Evolutionary conservation across 2,113 vertebrate species (phyloP).

Genomic region (Takifugu bimaculatus): DNA sequence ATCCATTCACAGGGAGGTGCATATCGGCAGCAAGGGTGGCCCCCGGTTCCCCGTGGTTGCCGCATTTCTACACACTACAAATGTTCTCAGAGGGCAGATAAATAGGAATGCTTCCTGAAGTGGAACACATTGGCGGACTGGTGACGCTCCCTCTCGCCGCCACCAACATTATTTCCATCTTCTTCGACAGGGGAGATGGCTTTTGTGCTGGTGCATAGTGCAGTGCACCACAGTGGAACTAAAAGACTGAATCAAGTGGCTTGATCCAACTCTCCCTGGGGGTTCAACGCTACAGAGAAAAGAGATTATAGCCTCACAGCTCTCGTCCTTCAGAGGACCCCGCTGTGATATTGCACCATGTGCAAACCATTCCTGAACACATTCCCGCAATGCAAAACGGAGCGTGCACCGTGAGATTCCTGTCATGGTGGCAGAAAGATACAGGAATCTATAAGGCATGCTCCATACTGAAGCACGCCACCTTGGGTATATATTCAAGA

Average conservation of each 20-base stretch:
- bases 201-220: constrained; percentile 48
- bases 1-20: constrained; percentile 12
- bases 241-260: constrained; percentile 73
- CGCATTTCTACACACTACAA: constrained; percentile 52
- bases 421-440: constrained; percentile 36
- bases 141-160: not conserved
- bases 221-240: constrained; percentile 61
- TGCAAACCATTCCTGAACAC: constrained; percentile 42
- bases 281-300: constrained; percentile 53
- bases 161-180: constrained; percentile 53
- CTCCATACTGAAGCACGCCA: constrained; percentile 7
- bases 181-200: constrained; percentile 50
- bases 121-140: constrained; percentile 49
- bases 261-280: constrained; percentile 65
- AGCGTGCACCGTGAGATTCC: constrained; percentile 34
- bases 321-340: constrained; percentile 56
- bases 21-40: constrained; percentile 9
- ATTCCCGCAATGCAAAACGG: constrained; percentile 56
- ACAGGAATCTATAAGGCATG: constrained; percentile 27
- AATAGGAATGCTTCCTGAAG: constrained; percentile 59
- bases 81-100: constrained; percentile 48
- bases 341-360: constrained; percentile 57
- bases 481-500: constrained; percentile 54
- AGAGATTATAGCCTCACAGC: constrained; percentile 66
- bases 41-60: constrained; percentile 36